phyloP scores from a whole-genome alignment of 1,140 invertebrate genomes.

The Drosophila truncata region DNA sequence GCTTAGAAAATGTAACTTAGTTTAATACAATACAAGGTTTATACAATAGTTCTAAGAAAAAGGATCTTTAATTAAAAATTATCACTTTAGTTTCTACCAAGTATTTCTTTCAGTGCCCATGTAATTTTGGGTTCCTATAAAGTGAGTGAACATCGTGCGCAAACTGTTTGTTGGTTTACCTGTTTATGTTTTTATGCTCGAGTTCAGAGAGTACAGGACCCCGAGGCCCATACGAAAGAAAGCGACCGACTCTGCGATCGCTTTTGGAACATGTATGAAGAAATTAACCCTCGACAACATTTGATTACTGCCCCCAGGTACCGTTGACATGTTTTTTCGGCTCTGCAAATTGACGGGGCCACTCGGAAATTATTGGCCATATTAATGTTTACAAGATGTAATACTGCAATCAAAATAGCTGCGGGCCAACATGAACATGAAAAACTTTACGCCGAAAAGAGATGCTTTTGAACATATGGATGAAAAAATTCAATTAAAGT shows the following conservation, averaged over 20 bases:
- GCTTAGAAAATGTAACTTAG: no score
- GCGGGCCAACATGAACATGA: slow-evolving; percentile 63
- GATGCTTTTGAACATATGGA: slow-evolving; percentile 1
- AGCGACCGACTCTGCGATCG: slow-evolving; percentile 45
- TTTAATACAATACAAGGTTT: background rate
- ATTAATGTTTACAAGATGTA: slow-evolving; percentile 83
- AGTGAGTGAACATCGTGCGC: slow-evolving; percentile 59
- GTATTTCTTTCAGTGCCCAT: background rate
- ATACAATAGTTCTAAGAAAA: background rate
- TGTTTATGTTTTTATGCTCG: slow-evolving; percentile 36
- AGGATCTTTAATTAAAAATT: no score
- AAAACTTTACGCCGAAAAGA: slow-evolving; percentile 35
- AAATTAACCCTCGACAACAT: slow-evolving; percentile 60
- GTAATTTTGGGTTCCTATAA: slow-evolving; percentile 28
- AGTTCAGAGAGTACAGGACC: slow-evolving; percentile 1
- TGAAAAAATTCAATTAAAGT: slow-evolving; percentile 32
- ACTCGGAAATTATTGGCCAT: slow-evolving; percentile 70
- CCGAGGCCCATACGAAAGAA: slow-evolving; percentile 50
- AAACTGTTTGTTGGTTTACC: slow-evolving; percentile 76
- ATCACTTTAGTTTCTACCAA: background rate
- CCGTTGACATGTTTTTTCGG: slow-evolving; percentile 72
- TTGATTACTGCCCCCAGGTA: slow-evolving; percentile 65
- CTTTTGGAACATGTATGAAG: slow-evolving; percentile 55
- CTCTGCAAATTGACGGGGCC: slow-evolving; percentile 48
- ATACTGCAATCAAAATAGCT: slow-evolving; percentile 71